Base-by-base conservation (phyloP, 2,888 invertebrate genomes). In the Sisyra terminalis region DNA sequence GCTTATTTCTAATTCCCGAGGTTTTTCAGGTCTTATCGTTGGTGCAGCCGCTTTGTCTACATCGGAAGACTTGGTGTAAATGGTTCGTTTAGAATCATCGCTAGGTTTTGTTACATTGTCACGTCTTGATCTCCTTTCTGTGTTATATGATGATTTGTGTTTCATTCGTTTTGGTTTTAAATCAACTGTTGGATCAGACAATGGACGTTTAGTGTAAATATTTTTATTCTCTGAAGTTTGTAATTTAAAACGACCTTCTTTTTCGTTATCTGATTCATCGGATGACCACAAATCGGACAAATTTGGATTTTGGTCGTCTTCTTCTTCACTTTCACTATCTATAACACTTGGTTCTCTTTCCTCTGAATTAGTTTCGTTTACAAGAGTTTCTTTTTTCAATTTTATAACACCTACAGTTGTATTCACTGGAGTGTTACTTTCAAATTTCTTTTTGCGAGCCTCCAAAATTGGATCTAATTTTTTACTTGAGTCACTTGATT, bases 361-460 rank as follows among this genome's bases (percentile, higher is more conserved):
- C 13, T 29, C 29, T 9, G 14, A 14, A 13, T 39, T 38, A 13
- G 16, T 15, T 16, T 29, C 13, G 13, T 14, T 44, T 8, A 16
- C 7, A 14, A 32, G 29, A 14, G 40, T 40, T 43, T 36, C 38
- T 14, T 38, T 34, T 45, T 60, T 61, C 31, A 71, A 60, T 32
- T 67, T 59, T 40, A 70, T 70, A 46, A 70, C 66, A 2, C 66
- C 67, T 48, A 61, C 63, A 30, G 61, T 55, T 11, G 60, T 57
- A 47, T 63, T 63, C 24, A 68, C 61, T 45, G 63, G 64, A 34
- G 50, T 52, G 17, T 60, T 63, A 4, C 59, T 57, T 52, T 71
- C 69, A 52, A 71, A 71, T 50, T 71, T 71, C 32, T 56, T 58
- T 45, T 61, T 61, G 14, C 71, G 56, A 0, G 71, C 70, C 48